Evolutionary conservation across 2,113 vertebrate species (phyloP), one percentile per base, ranked within the genome.

Genomic region (Eulacestoma nigropectus): DNA sequence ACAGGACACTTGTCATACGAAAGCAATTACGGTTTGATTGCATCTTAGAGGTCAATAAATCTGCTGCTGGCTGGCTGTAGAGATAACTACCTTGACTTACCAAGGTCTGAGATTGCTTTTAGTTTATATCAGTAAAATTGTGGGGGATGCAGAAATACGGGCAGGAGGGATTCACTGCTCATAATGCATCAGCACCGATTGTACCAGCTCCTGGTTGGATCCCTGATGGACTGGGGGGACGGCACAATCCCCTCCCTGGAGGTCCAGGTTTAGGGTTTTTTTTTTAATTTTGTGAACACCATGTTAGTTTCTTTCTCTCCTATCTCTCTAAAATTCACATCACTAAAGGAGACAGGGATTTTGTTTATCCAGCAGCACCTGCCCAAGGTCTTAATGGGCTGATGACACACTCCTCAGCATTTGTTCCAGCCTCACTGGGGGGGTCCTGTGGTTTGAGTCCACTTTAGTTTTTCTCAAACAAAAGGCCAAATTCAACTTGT

Each of bases 1-100:
- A 74, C 15, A 92, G 76, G 72, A 70, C 63, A 37, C 68, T 92
- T 96, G 94, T 95, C 80, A 69, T 47, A 44, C 3, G 73, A 81
- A 77, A 89, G 89, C 72, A 93, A 97, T 93, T 90, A 90, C 5
- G 16, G 46, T 59, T 74, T 89, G 59, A 88, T 92, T 62, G 53
- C 39, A 11, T 44, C 90, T 30, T 47, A 23, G 87, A 72, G 90
- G 64, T 42, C 83, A 80, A 67, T 97, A 97, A 95, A 97, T 93
- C 86, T 80, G 88, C 85, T 88, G 57, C 82, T 93, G 84, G 35
- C 82, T 95, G 88, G 79, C 85, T 57, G 46, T 8, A 16, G 79
- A 80, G 55, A 74, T 88, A 96, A 86, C 79, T 89, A 70, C 67
- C 88, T 93, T 88, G 90, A 86, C 85, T 74, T 86, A 86, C 75